These are phyloP conservation scores for Rhabdornis inornatus DNA, from an alignment of 2,113 vertebrate species.

Conservation along the genomic window DNA sequence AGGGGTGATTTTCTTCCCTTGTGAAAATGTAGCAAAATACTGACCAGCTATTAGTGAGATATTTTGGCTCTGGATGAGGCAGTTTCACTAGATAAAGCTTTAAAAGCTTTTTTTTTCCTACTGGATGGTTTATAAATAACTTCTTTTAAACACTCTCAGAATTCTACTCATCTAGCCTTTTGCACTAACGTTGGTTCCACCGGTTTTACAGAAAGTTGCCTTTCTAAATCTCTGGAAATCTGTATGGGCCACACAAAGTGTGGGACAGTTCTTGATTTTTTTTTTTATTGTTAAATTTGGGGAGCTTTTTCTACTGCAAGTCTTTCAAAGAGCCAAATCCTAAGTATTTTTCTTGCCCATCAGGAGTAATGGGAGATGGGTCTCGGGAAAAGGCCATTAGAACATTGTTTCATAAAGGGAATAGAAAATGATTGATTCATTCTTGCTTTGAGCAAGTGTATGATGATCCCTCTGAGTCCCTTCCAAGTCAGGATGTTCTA, in stretches of 20 bases:
- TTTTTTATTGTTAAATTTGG: neutral
- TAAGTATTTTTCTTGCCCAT: neutral
- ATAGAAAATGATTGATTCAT: neutral
- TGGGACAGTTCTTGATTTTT: neutral
- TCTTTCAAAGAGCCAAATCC: neutral
- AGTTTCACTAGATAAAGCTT: neutral
- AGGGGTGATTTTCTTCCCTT: neutral
- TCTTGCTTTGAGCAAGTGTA: neutral
- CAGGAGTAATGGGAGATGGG: neutral
- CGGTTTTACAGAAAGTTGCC: neutral
- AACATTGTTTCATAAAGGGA: neutral
- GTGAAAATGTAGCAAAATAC: neutral
- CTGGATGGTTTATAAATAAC: neutral
- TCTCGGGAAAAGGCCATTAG: neutral
- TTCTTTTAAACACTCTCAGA: neutral
- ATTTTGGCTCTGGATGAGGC: neutral
- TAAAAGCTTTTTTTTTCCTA: neutral
- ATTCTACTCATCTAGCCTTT: neutral
- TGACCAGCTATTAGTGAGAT: neutral
- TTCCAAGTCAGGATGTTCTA: neutral
- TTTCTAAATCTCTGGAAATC: neutral
- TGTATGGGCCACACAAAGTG: neutral
- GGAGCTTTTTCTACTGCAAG: neutral
- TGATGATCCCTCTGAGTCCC: neutral
- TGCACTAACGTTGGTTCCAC: neutral